These are phyloP conservation scores for Ariopsis seemanni DNA, from an alignment of 2,113 vertebrate species.

Conservation along the genomic window DNA sequence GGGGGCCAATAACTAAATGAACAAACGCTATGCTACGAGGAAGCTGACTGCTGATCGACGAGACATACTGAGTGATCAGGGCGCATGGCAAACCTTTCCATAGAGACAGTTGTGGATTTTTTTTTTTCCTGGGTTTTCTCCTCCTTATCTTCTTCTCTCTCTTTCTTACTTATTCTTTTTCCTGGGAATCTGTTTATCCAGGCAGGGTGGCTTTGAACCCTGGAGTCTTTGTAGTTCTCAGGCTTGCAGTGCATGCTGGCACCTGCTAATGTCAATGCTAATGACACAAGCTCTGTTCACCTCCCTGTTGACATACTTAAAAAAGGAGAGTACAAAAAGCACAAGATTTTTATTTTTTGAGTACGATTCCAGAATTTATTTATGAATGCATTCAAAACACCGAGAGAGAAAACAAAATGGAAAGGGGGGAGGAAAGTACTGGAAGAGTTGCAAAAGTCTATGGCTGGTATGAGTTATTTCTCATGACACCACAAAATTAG, in stretches of 20 bases:
- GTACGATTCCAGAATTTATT: slow-evolving; percentile 32
- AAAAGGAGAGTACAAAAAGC: slow-evolving; percentile 17
- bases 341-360: slow-evolving; percentile 40
- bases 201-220: slow-evolving; percentile 67
- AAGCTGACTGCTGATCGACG: slow-evolving; percentile 27
- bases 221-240: slow-evolving; percentile 68
- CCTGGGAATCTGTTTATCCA: slow-evolving; percentile 66
- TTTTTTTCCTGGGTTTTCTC: slow-evolving; percentile 38
- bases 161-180: slow-evolving; percentile 39
- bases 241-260: slow-evolving; percentile 61
- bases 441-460: slow-evolving; percentile 45
- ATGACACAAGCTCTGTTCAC: slow-evolving; percentile 61
- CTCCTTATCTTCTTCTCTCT: slow-evolving; percentile 50
- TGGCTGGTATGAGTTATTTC: slow-evolving; percentile 43
- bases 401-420: slow-evolving; percentile 51
- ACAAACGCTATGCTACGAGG: slow-evolving; percentile 46
- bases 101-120: slow-evolving; percentile 33
- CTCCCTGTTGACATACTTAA: slow-evolving; percentile 57
- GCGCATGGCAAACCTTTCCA: slow-evolving; percentile 35
- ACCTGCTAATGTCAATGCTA: slow-evolving; percentile 73
- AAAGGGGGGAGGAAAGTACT: slow-evolving; percentile 33
- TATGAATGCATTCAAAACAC: slow-evolving; percentile 56
- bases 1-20: slow-evolving; percentile 51
- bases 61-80: slow-evolving; percentile 41
- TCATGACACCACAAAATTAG: slow-evolving; percentile 31